Evolutionary conservation across 2,888 invertebrate species (phyloP), one percentile per base, ranked within the genome.

Genomic region (Andrena minutula): DNA sequence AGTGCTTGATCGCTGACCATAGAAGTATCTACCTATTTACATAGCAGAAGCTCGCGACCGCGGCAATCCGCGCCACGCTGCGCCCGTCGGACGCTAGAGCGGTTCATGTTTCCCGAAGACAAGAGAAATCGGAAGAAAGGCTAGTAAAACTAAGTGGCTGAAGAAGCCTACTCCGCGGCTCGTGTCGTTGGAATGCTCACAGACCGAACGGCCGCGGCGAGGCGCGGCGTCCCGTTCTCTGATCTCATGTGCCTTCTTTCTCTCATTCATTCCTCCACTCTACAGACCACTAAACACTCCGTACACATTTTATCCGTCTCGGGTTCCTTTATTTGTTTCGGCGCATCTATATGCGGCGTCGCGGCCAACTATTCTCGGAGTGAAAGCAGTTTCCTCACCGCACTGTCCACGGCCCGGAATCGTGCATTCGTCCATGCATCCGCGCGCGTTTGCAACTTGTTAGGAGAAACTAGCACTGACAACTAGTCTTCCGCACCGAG

Each of bases 351-450:
- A 85, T 83, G 82, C 83, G 79, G 76, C 81, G 75, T 86, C 86
- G 78, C 83, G 70, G 81, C 76, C 74, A 77, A 89, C 90, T 90
- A 90, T 90, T 90, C 88, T 89, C 81, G 89, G 87, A 83, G 82
- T 80, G 71, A 85, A 86, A 86, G 84, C 86, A 76, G 79, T 75
- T 41, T 79, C 78, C 80, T 78, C 81, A 60, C 78, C 56, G 58
- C 73, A 58, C 75, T 72, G 78, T 78, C 70, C 83, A 70, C 74
- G 68, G 77, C 64, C 49, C 64, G 64, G 77, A 66, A 70, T 79
- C 75, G 60, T 26, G 74, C 61, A 49, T 77, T 28, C n/a, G 41
- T 26, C 47, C 51, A 26, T 56, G 35, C 41, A 20, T 65, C 63
- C 23, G 28, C 47, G 53, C 41, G 41, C 53, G 20, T 71, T 71